Evolutionary conservation across 1,140 invertebrate genomes (phyloP).

Genomic region (Phymorhynchus buccinoides): DNA sequence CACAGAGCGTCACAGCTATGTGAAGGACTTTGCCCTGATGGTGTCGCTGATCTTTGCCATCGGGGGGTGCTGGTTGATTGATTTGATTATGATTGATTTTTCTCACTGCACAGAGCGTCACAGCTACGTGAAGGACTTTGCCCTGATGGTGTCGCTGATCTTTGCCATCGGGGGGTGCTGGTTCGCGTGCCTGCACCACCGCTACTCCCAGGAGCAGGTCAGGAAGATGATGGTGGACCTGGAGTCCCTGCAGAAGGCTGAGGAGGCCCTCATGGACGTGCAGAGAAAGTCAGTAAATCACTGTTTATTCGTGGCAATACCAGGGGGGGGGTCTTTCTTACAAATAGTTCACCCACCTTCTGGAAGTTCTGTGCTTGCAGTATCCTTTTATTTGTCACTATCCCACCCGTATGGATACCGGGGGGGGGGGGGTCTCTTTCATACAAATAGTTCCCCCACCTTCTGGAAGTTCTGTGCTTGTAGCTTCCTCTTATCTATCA

Average conservation of each 20-base stretch:
- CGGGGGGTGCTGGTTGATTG: conserved; percentile 86
- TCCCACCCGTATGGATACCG: too few species aligned
- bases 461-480: too few species aligned
- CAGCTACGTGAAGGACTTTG: conserved; percentile 88
- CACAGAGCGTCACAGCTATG: conserved; percentile 80
- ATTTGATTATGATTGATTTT: neutral
- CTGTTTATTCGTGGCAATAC: neutral
- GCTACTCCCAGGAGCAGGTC: conserved; percentile 87
- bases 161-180: conserved; percentile 90
- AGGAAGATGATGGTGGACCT: conserved; percentile 93
- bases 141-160: conserved; percentile 86
- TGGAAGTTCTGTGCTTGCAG: too few species aligned
- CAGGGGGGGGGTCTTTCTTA: too few species aligned
- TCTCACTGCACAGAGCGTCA: conserved; percentile 79
- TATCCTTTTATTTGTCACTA: too few species aligned
- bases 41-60: conserved; percentile 86
- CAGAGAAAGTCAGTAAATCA: conserved; percentile 76
- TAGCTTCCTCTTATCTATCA: too few species aligned
- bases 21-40: conserved; percentile 91
- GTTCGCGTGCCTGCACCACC: conserved; percentile 91
- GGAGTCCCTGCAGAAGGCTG: conserved; percentile 91
- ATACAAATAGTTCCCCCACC: too few species aligned
- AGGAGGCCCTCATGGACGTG: conserved; percentile 87
- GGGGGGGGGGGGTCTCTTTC: too few species aligned
- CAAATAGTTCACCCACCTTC: too few species aligned